Conservation (phyloP, 2,797 vertebrate species). For the Sciurus carolinensis region DNA sequence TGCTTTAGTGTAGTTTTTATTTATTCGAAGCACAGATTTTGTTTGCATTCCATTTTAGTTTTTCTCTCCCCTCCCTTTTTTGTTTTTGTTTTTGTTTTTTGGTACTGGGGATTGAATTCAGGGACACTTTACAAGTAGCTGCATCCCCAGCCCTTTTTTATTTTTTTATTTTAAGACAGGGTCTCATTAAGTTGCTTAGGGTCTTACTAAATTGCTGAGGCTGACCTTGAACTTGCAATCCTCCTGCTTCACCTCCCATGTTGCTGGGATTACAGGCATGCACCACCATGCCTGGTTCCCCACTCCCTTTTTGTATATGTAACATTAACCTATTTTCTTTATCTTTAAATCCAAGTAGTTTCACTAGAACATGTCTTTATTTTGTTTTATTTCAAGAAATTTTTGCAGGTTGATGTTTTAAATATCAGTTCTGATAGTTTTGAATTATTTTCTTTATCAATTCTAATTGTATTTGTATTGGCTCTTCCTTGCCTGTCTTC, state of each 20-base stretch:
- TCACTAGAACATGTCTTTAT: neutral
- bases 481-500: neutral
- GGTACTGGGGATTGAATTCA: too few relatives aligned
- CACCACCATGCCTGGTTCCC: too few relatives aligned
- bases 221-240: too few relatives aligned
- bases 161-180: too few relatives aligned
- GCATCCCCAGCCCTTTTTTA: too few relatives aligned
- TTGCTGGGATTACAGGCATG: too few relatives aligned
- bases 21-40: neutral
- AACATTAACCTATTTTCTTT: neutral
- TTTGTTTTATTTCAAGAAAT: neutral
- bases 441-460: neutral
- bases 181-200: too few relatives aligned
- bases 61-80: neutral
- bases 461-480: neutral
- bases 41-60: neutral
- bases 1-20: neutral
- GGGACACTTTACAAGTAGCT: too few relatives aligned
- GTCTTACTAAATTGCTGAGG: too few relatives aligned
- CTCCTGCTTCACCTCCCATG: too few relatives aligned
- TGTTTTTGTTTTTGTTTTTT: too few relatives aligned
- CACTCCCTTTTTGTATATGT: neutral
- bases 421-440: neutral
- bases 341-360: neutral
- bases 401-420: neutral